Base-by-base conservation (phyloP, 2,888 invertebrate species). In the Quadroppia sp. region DNA sequence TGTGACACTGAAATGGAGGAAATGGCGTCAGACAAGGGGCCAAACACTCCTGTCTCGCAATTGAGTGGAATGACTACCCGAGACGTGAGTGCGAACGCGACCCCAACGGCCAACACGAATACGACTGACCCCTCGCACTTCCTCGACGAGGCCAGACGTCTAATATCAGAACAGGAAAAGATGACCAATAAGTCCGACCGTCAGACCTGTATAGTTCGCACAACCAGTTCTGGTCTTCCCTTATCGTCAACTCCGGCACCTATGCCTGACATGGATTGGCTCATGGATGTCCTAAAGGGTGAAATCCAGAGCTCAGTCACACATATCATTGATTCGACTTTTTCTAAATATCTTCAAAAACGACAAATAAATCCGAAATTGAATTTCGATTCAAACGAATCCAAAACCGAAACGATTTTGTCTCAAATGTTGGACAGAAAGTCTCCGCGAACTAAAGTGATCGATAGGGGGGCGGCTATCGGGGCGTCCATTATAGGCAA, bases 261-360 rank as follows among this genome's bases (percentile, higher is more conserved):
- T 4, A 90, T 89, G 17, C 87, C 90, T 3, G 94, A 94, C 80
- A 85, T 94, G 9, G 92, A 94, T 81, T 90, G 90, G 72, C 85
- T 97, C 71, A 92, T 94, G n/a, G 92, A 94, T 80, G 89, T 90
- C 73, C 86, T 97, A 6, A 96, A 96, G 84, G 89, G 88, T 71
- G 95, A 96, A 85, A 90, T 96, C 78, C 89, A 90, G 30, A 87
- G 90, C 48, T 91, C 91, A 0, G 83, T 96, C 61, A 88, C 90
- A 23, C 90, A 88, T 78, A 85, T 94, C 61, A 90, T 96, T 78
- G 95, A 96, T 82, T 90, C 91, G 25, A 90, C 94, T 76, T 88
- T 95, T 76, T 88, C 90, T 36, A 87, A 91, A 79, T 93, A 80
- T 74, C 77, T 80, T 73, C 78, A 78, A 91, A 92, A 90, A 77